These are phyloP conservation scores for Engraulis encrasicolus DNA, from an alignment of 2,113 vertebrate genomes.

Conservation along the genomic window DNA sequence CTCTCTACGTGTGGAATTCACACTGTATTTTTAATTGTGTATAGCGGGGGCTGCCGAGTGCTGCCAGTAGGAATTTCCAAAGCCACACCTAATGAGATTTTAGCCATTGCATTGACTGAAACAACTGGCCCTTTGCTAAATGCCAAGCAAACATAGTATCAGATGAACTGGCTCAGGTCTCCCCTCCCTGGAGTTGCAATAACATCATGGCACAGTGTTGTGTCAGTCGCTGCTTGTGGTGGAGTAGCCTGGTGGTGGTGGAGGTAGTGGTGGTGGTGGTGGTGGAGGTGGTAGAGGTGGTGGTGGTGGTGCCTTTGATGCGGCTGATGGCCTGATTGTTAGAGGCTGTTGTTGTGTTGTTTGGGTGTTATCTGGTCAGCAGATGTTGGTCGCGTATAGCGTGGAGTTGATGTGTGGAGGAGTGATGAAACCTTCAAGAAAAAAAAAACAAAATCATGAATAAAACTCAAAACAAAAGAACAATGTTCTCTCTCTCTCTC, in stretches of 20 bases:
- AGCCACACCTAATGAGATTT: slow-evolving; percentile 23
- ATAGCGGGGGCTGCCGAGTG: too few relatives aligned
- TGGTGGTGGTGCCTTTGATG: slow-evolving; percentile 27
- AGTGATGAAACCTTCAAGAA: not conserved
- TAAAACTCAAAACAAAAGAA: not conserved
- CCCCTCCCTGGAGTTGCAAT: slow-evolving; percentile 41
- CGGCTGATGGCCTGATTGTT: not conserved
- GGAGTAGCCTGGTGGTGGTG: too few relatives aligned
- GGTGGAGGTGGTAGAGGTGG: too few relatives aligned
- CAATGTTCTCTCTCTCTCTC: too few relatives aligned
- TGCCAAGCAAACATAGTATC: slow-evolving; percentile 42
- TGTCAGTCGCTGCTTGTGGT: slow-evolving; percentile 33
- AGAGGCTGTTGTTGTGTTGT: slow-evolving; percentile 5
- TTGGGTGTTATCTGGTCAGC: slow-evolving; percentile 1
- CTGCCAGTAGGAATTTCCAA: slow-evolving; percentile 1
- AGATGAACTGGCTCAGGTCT: slow-evolving; percentile 25
- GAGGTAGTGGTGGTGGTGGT: not conserved
- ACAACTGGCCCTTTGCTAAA: slow-evolving; percentile 15
- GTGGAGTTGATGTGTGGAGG: not conserved
- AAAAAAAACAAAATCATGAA: slow-evolving; percentile 3
- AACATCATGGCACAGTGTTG: slow-evolving; percentile 43
- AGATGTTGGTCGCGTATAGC: slow-evolving; percentile 12
- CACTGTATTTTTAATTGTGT: too few relatives aligned
- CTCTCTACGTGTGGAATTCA: too few relatives aligned
- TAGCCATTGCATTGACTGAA: slow-evolving; percentile 12